phyloP scores from a whole-genome alignment of 2,113 vertebrate genomes.

The Rhombomys opimus region DNA sequence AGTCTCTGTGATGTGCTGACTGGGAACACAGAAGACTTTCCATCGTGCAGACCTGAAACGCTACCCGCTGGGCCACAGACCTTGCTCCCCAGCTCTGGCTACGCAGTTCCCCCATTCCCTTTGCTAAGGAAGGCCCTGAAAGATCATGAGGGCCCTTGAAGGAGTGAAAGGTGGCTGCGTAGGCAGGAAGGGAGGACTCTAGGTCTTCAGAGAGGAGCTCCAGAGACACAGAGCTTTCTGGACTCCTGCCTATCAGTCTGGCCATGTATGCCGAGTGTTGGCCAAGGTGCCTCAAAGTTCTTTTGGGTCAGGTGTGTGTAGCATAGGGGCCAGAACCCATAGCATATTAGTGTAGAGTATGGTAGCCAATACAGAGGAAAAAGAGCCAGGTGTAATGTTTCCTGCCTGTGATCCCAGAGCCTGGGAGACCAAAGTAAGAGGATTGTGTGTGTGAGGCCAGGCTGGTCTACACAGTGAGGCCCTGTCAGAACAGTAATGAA shows the following conservation, averaged over 20 bases:
- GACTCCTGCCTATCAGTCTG: background rate
- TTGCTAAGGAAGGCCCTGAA: background rate
- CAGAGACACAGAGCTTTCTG: background rate
- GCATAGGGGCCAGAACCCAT: too few species aligned
- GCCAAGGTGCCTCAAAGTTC: rapidly evolving
- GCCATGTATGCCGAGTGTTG: background rate
- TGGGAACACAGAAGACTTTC: background rate
- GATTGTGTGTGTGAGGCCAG: background rate
- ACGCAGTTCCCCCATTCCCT: rapidly evolving
- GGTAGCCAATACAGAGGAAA: background rate
- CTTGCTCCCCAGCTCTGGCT: background rate
- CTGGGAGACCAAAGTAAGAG: background rate
- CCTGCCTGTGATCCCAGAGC: background rate
- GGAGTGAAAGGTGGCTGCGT: background rate
- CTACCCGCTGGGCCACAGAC: background rate
- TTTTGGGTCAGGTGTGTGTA: background rate
- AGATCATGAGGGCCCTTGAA: background rate
- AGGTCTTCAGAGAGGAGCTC: background rate
- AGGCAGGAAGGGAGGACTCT: background rate
- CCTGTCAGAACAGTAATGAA: background rate
- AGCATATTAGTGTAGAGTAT: background rate
- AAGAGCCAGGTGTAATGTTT: background rate
- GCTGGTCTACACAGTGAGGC: background rate
- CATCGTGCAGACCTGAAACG: background rate
- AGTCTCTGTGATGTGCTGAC: background rate